Evolutionary conservation across 2,888 invertebrate genomes (phyloP).

Genomic region (Automeris io): DNA sequence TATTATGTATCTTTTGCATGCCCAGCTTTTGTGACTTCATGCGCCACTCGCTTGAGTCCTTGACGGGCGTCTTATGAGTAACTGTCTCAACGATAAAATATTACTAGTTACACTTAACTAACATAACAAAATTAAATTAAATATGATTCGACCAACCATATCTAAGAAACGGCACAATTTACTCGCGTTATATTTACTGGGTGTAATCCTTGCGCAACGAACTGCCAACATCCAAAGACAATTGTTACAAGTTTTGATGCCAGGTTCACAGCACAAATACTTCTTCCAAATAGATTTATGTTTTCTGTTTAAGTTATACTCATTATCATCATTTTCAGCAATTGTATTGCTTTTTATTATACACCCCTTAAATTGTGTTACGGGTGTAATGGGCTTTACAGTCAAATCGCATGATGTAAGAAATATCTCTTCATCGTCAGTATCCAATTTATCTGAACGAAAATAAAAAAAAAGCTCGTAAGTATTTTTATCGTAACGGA

Average conservation of each 20-base stretch:
- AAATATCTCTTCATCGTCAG: slow-evolving; percentile 47
- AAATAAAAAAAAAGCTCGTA: slow-evolving; percentile 11
- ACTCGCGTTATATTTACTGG: slow-evolving; percentile 33
- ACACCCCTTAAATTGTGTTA: slow-evolving; percentile 41
- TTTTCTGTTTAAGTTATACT: slow-evolving; percentile 14
- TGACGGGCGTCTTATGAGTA: slow-evolving; percentile 44
- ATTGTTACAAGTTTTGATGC: slow-evolving; percentile 31
- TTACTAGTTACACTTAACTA: slow-evolving; percentile 4
- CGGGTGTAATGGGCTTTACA: slow-evolving; percentile 22
- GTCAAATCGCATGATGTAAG: slow-evolving; percentile 53
- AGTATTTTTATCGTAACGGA: background rate
- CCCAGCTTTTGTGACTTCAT: slow-evolving; percentile 29
- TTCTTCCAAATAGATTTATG: slow-evolving; percentile 35
- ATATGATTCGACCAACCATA: slow-evolving; percentile 36
- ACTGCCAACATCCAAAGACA: slow-evolving; percentile 51
- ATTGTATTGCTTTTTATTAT: slow-evolving; percentile 34
- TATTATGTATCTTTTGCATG: slow-evolving; percentile 25
- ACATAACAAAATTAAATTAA: background rate
- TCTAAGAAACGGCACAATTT: slow-evolving; percentile 42
- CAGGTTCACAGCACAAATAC: slow-evolving; percentile 37
- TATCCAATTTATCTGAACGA: slow-evolving; percentile 31
- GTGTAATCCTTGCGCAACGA: slow-evolving; percentile 50
- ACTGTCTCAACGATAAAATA: slow-evolving; percentile 28
- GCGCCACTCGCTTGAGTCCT: slow-evolving; percentile 38
- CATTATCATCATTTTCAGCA: slow-evolving; percentile 24